phyloP scores from a whole-genome alignment of 2,888 invertebrate genomes.

The Lithophane ornitopus region DNA sequence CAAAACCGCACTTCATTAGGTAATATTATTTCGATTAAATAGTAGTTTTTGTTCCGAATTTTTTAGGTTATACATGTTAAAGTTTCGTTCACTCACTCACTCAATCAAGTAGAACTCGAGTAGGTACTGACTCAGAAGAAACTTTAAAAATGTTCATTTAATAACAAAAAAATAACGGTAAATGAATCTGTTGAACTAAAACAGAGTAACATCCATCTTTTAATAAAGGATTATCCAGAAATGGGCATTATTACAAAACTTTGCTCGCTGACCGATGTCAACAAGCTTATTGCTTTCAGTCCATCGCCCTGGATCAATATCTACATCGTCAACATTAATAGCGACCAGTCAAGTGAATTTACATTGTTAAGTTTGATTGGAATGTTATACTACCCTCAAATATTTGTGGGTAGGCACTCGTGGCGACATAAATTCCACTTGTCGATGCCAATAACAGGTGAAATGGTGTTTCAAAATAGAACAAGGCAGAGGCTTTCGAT shows the following conservation, averaged over 20 bases:
- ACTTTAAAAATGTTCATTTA: slow-evolving; percentile 15
- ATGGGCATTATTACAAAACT: slow-evolving; percentile 50
- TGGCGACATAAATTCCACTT: slow-evolving; percentile 46
- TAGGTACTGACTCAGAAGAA: not conserved
- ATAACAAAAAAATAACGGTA: slow-evolving; percentile 3
- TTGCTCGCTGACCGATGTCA: slow-evolving; percentile 38
- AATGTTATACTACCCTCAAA: slow-evolving; percentile 27
- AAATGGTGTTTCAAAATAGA: slow-evolving; percentile 52
- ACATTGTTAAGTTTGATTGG: slow-evolving; percentile 27
- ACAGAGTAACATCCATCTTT: slow-evolving; percentile 14
- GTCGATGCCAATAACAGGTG: slow-evolving; percentile 54
- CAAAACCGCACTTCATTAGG: not conserved
- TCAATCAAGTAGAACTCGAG: slow-evolving; percentile 9
- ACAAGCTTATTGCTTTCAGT: slow-evolving; percentile 51
- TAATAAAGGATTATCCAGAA: slow-evolving; percentile 22
- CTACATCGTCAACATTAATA: slow-evolving; percentile 25
- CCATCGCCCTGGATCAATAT: slow-evolving; percentile 37
- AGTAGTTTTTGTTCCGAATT: not conserved
- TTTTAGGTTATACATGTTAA: not conserved
- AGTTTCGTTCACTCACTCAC: slow-evolving; percentile 9
- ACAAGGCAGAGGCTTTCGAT: slow-evolving; percentile 47
- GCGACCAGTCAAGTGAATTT: slow-evolving; percentile 28
- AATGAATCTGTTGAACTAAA: not conserved
- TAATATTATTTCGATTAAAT: slow-evolving; percentile 15
- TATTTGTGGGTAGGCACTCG: slow-evolving; percentile 37